Percentiles rank a stretch among this genome's conserved stretches.
Conservation (phyloP, 2,888 invertebrate genomes). For the Phyllotreta striolata region DNA sequence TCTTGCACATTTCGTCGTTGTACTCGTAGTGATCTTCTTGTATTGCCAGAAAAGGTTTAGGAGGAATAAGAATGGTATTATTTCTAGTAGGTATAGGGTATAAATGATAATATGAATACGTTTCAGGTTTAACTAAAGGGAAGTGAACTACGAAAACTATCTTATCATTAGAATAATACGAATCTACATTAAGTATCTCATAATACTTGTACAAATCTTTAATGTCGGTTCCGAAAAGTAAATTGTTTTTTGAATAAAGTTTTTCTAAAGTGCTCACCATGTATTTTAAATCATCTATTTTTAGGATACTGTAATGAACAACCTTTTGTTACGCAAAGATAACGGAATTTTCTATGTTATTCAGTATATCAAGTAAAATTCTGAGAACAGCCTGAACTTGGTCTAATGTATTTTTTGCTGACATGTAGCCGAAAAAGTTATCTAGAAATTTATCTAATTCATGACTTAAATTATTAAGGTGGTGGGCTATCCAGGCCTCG, state of each 20-base stretch:
- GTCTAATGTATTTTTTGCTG: constrained; percentile 1
- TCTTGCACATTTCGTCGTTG: constrained; percentile 1
- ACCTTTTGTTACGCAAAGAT: background rate
- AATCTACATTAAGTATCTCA: constrained; percentile 2
- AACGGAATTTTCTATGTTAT: constrained; percentile 4
- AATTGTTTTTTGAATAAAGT: background rate
- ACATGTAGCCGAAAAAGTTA: background rate
- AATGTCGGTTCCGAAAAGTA: background rate
- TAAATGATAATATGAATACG: constrained; percentile 1
- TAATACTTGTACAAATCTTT: background rate
- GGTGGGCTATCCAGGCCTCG: background rate
- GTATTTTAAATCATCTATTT: constrained; percentile 1
- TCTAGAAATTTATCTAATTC: background rate
- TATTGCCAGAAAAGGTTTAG: constrained; percentile 7
- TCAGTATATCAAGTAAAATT: background rate
- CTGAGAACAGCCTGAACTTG: background rate
- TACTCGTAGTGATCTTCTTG: constrained; percentile 5
- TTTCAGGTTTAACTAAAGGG: background rate
- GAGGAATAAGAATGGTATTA: constrained; percentile 1
- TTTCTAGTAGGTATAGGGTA: constrained; percentile 3
- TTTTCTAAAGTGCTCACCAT: background rate
- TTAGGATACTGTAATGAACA: constrained; percentile 3
- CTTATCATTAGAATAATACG: background rate
- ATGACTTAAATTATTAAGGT: background rate
- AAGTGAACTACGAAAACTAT: background rate